These are phyloP conservation scores for Planococcus citri DNA, from an alignment of 1,140 invertebrate genomes.

Conservation along the genomic window DNA sequence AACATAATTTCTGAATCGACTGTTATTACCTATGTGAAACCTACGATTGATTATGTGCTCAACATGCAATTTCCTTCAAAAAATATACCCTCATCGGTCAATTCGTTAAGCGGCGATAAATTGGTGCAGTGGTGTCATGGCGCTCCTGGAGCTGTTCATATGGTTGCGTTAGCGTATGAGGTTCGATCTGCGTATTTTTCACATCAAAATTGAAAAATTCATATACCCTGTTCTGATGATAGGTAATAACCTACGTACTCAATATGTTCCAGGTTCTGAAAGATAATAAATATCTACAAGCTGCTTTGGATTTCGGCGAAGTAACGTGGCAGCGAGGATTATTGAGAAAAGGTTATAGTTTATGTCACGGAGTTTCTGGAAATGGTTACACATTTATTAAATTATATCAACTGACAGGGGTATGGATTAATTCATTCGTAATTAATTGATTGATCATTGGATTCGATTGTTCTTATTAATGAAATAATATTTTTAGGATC, in stretches of 20 bases:
- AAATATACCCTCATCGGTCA: constrained; percentile 74
- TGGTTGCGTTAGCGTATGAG: constrained; percentile 61
- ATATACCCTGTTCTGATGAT: background rate
- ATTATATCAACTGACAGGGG: constrained; percentile 65
- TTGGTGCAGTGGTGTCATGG: constrained; percentile 95
- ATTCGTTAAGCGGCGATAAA: constrained; percentile 58
- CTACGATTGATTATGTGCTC: constrained; percentile 51
- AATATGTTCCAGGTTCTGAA: constrained; percentile 46
- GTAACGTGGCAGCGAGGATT: constrained; percentile 74
- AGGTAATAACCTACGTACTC: constrained; percentile 1
- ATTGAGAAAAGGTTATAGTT: constrained; percentile 76
- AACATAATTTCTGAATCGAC: constrained; percentile 41
- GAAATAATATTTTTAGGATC: constrained; percentile 38
- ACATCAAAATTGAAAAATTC: background rate
- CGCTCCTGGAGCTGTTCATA: constrained; percentile 69
- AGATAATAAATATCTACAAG: constrained; percentile 58
- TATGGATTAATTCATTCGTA: constrained; percentile 34
- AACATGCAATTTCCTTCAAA: constrained; percentile 53
- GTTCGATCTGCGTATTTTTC: constrained; percentile 37
- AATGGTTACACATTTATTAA: constrained; percentile 80
- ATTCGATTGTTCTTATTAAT: constrained; percentile 22
- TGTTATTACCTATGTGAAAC: constrained; percentile 42
- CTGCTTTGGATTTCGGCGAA: constrained; percentile 56
- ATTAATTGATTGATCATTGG: background rate
- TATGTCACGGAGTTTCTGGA: constrained; percentile 85